Conservation (phyloP, 1,140 invertebrate species). For the Hirudo medicinalis region DNA sequence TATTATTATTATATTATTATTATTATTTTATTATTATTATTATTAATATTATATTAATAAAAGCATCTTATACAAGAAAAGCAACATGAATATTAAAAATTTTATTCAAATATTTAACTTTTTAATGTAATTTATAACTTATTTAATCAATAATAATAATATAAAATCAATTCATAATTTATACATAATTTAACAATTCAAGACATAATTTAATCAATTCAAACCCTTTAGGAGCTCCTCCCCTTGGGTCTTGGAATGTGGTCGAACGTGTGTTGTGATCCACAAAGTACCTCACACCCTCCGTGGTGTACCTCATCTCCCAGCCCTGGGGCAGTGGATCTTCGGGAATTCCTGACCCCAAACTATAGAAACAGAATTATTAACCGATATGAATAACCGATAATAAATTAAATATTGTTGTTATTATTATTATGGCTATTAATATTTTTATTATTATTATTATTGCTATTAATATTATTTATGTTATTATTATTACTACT, state of each 20-base stretch:
- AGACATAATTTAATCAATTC: neutral
- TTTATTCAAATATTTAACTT: no score
- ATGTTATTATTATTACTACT: neutral
- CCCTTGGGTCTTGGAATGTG: slow-evolving; percentile 79
- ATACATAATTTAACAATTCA: no score
- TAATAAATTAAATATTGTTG: neutral
- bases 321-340: slow-evolving; percentile 80
- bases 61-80: no score
- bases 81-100: no score
- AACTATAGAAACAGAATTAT: neutral
- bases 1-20: no score
- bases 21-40: no score
- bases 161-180: no score
- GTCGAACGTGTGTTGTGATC: slow-evolving; percentile 95
- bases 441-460: neutral
- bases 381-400: neutral
- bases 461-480: neutral
- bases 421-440: neutral
- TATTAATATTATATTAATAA: no score
- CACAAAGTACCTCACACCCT: slow-evolving; percentile 88
- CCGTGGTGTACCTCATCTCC: slow-evolving; percentile 81
- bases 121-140: no score
- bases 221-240: slow-evolving; percentile 10
- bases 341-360: slow-evolving; percentile 43
- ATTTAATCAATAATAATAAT: neutral